Percentiles rank a stretch among this genome's conserved stretches.
Conservation (phyloP, 2,888 invertebrate genomes). For the Eulithis testata region DNA sequence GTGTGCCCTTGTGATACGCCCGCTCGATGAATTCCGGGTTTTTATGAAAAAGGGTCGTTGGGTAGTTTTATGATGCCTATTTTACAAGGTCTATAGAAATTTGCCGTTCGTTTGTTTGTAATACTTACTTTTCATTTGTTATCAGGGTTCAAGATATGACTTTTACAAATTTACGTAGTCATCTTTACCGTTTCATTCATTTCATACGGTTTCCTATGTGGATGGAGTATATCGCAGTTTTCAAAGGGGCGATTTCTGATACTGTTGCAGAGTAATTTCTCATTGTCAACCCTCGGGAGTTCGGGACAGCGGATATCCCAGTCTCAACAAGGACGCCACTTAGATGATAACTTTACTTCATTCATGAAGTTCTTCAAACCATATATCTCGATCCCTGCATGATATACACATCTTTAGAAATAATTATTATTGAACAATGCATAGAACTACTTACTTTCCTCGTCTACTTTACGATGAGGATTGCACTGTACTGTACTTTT, state of each 20-base stretch:
- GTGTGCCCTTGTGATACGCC: slow-evolving; percentile 29
- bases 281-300: slow-evolving; percentile 25
- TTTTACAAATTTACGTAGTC: not conserved
- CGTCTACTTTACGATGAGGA: no score
- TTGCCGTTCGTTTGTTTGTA: slow-evolving; percentile 9
- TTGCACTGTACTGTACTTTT: not conserved
- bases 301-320: slow-evolving; percentile 10
- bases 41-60: slow-evolving; percentile 32
- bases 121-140: slow-evolving; percentile 14
- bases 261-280: slow-evolving; percentile 26
- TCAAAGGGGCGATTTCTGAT: slow-evolving; percentile 22
- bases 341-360: slow-evolving; percentile 3
- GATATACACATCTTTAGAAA: not conserved
- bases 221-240: not conserved
- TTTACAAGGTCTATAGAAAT: slow-evolving; percentile 29
- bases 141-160: not conserved
- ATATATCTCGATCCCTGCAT: not conserved
- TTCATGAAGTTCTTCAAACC: not conserved
- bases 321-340: not conserved
- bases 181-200: not conserved
- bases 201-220: not conserved
- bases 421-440: no score
- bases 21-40: slow-evolving; percentile 26
- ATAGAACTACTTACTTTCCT: no score
- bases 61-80: slow-evolving; percentile 27